Conservation (phyloP, 2,888 invertebrate genomes). For the Gortyna flavago region DNA sequence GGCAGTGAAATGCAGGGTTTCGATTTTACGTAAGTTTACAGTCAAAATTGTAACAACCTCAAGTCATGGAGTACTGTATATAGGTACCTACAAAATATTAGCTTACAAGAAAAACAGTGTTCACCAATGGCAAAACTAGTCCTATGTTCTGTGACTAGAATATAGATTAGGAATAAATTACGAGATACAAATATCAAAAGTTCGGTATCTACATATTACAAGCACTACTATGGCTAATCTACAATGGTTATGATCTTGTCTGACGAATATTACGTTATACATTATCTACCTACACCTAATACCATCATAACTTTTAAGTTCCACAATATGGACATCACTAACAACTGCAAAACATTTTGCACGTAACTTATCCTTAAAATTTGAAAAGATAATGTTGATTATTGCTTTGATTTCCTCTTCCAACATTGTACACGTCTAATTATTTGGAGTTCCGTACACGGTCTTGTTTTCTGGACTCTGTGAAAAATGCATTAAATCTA, state of each 20-base stretch:
- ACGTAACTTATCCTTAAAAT: slow-evolving; percentile 59
- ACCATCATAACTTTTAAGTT: slow-evolving; percentile 59
- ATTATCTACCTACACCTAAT: slow-evolving; percentile 68
- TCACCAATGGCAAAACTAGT: slow-evolving; percentile 83
- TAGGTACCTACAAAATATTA: slow-evolving; percentile 66
- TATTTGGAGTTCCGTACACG: slow-evolving; percentile 69
- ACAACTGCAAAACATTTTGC: slow-evolving; percentile 50
- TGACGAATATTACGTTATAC: slow-evolving; percentile 64
- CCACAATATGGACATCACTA: slow-evolving; percentile 60
- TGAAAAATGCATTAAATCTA: slow-evolving; percentile 70
- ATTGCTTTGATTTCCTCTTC: slow-evolving; percentile 63
- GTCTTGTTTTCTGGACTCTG: slow-evolving; percentile 87
- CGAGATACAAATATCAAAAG: slow-evolving; percentile 80
- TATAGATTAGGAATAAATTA: slow-evolving; percentile 87
- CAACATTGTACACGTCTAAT: slow-evolving; percentile 56
- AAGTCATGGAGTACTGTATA: slow-evolving; percentile 63
- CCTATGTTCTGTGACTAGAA: slow-evolving; percentile 88
- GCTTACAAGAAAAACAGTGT: slow-evolving; percentile 61
- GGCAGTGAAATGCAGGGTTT: slow-evolving; percentile 86
- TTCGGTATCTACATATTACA: slow-evolving; percentile 78
- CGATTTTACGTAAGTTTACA: slow-evolving; percentile 72
- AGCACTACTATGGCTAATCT: slow-evolving; percentile 78
- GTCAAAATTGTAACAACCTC: slow-evolving; percentile 76
- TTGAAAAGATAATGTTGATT: slow-evolving; percentile 66
- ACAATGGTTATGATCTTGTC: slow-evolving; percentile 68